Base-by-base conservation (phyloP, 1,140 invertebrate genomes). In the Drosophila parabipectinata region DNA sequence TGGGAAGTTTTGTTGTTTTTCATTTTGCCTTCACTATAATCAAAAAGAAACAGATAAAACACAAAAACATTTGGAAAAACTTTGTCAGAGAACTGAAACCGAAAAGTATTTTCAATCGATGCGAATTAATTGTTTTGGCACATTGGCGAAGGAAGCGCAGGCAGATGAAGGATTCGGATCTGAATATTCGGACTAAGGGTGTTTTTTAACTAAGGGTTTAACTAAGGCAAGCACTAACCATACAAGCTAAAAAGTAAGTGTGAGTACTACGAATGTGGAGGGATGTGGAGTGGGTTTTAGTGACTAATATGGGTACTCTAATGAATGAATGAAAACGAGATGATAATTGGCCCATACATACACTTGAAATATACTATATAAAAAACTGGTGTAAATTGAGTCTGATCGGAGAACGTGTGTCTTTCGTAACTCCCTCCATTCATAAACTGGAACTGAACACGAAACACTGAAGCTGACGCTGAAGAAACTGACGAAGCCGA, bases 1-100 rank as follows among this genome's bases (percentile, higher is more conserved):
- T 91, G 90, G 90, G 90, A 91, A 91, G 90, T 91, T 91, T 91
- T 91, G 87, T 91, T 91, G 90, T 91, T 90, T 91, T 91, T 88
- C 79, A 88, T 89, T 88, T 88, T 88, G 83, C 84, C 83, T 88
- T 88, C 83, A 88, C 82, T 85, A 85, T 87, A 87, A 85, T 81
- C 78, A 75, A 71, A 73, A 80, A 77, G 83, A 78, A 79, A 85
- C 45, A 76, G 56, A 87, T 71, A 82, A 79, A 67, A 51, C 61
- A 78, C 63, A 56, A 56, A 72, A 68, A 66, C 54, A 85, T 66
- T 57, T 75, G 47, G 67, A 57, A 71, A 48, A 71, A 71, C 52
- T 71, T 83, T 71, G 76, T 54, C 67, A 44, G 60, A 69, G 59
- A 50, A 48, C 72, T 62, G 21, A 77, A 72, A 74, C 44, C 37